Percentiles rank a stretch among this genome's conserved stretches.
Conservation (phyloP, 1,140 invertebrate genomes). For the Stenopsyche tienmushanensis region DNA sequence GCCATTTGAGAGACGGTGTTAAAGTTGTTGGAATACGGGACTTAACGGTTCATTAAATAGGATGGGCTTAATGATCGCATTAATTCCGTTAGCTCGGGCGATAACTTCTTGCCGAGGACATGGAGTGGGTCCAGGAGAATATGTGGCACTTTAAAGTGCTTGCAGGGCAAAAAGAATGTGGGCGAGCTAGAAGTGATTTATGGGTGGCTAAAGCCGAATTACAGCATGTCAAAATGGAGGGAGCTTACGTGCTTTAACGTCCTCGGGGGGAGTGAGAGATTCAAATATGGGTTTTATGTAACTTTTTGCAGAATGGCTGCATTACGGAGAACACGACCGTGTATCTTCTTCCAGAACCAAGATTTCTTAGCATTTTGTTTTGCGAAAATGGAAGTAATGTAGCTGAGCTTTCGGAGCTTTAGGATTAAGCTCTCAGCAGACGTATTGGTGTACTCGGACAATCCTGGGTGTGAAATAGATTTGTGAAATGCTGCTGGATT, state of each 20-base stretch:
- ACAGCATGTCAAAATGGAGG: slow-evolving; percentile 1
- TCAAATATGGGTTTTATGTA: neutral
- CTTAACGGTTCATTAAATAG: neutral
- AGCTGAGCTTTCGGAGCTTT: no score
- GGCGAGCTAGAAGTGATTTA: neutral
- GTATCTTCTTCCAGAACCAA: neutral
- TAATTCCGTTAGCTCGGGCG: neutral
- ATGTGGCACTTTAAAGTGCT: slow-evolving; percentile 12
- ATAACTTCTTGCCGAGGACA: neutral
- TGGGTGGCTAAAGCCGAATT: slow-evolving; percentile 2
- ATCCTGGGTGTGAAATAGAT: no score
- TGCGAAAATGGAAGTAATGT: no score
- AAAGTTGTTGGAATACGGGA: neutral
- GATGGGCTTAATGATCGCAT: slow-evolving; percentile 2
- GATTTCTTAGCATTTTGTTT: no score
- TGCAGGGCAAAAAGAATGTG: neutral
- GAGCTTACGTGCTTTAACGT: neutral
- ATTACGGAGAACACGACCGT: neutral
- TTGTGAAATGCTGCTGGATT: no score
- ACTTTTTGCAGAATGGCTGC: neutral
- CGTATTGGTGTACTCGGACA: no score
- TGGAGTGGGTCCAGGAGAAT: neutral
- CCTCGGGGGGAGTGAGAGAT: neutral
- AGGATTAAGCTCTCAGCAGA: no score
- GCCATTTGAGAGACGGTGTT: no score